These are phyloP conservation scores for Bombyx mandarina DNA, from an alignment of 1,140 invertebrate genomes.

Conservation along the genomic window DNA sequence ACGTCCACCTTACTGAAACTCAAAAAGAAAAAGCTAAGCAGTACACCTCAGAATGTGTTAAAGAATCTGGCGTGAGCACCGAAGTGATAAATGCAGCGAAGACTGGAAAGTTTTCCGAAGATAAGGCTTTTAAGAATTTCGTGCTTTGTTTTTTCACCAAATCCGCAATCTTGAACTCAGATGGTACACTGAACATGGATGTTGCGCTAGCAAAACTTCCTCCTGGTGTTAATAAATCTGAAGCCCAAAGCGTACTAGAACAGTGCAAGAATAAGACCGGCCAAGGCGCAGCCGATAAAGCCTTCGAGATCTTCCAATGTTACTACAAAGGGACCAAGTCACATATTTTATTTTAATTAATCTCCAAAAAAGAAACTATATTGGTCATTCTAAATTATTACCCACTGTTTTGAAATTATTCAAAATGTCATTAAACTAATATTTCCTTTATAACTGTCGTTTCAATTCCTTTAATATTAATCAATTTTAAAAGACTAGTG, in stretches of 20 bases:
- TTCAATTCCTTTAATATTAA: too few relatives aligned
- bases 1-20: constrained; percentile 6
- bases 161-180: constrained; percentile 27
- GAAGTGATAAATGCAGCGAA: constrained; percentile 47
- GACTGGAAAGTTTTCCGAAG: constrained; percentile 48
- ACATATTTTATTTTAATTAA: too few relatives aligned
- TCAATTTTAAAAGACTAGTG: too few relatives aligned
- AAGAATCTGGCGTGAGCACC: constrained; percentile 42
- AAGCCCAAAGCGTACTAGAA: too few relatives aligned
- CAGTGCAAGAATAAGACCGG: constrained; percentile 51
- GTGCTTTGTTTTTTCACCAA: constrained; percentile 60
- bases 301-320: constrained; percentile 66
- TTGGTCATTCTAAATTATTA: too few relatives aligned
- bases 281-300: constrained; percentile 55
- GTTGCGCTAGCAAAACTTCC: too few relatives aligned
- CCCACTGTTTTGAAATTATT: too few relatives aligned
- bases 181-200: too few relatives aligned
- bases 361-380: too few relatives aligned
- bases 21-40: constrained; percentile 48
- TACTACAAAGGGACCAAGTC: constrained; percentile 10
- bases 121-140: constrained; percentile 56
- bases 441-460: too few relatives aligned
- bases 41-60: constrained; percentile 42
- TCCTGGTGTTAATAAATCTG: too few relatives aligned
- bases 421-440: too few relatives aligned